A percentile compares a stretch with the other conserved stretches of the same genome.
Conservation (phyloP, 2,888 invertebrate species). For the Cerastis rubricosa region DNA sequence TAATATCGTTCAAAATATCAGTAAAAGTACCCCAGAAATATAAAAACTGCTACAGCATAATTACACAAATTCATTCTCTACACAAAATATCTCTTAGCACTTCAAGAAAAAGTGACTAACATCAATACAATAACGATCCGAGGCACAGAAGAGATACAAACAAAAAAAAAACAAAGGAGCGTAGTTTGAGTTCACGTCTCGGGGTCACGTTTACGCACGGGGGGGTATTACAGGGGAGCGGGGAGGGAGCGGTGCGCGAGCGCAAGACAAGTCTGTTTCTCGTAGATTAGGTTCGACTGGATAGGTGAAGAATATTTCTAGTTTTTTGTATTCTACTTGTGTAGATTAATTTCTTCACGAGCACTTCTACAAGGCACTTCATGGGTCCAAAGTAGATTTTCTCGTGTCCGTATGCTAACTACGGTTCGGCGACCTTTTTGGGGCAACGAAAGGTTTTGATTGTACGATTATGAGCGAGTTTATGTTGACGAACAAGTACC, state of each 20-base stretch:
- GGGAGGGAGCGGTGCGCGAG: constrained; percentile 72
- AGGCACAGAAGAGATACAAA: constrained; percentile 67
- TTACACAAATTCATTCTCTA: neutral
- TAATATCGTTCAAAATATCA: neutral
- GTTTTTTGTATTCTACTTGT: neutral
- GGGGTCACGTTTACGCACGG: constrained; percentile 90
- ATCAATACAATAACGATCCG: constrained; percentile 65
- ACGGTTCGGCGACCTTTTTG: neutral
- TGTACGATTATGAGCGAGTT: neutral
- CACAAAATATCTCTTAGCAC: constrained; percentile 7
- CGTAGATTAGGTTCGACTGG: constrained; percentile 57
- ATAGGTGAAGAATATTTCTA: constrained; percentile 38
- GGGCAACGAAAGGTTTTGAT: neutral
- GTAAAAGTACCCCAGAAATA: neutral
- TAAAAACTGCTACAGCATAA: neutral
- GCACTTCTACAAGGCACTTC: neutral
- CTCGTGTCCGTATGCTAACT: neutral
- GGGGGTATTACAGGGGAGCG: constrained; percentile 79
- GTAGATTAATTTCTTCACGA: neutral
- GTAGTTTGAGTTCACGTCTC: constrained; percentile 82
- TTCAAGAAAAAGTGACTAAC: constrained; percentile 34
- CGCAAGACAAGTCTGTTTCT: constrained; percentile 80
- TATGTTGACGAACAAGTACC: neutral
- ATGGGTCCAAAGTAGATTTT: neutral
- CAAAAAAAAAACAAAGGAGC: constrained; percentile 73